phyloP scores from a whole-genome alignment of 92 coral and sea anemone species.

The Epizoanthus scotinus region DNA sequence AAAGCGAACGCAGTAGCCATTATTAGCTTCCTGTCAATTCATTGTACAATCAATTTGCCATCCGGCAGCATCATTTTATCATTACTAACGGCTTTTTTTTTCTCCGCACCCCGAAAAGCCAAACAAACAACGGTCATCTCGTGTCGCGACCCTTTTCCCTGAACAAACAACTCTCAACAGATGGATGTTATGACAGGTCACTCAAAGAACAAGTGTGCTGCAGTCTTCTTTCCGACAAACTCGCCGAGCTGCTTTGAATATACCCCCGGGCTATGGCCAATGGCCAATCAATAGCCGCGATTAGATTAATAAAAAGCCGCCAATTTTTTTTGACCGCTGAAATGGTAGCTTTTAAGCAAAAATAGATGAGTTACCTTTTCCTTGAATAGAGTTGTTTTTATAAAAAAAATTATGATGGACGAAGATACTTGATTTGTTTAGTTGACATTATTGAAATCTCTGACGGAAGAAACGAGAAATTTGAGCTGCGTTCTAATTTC shows the following conservation, averaged over 20 bases:
- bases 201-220: conserved; percentile 27
- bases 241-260: background rate
- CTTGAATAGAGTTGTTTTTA: background rate
- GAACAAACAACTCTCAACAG: conserved; percentile 51
- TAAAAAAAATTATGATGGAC: background rate
- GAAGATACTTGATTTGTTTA: background rate
- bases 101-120: background rate
- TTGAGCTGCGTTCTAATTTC: conserved; percentile 1
- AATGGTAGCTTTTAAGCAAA: background rate
- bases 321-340: background rate
- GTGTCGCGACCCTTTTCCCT: conserved; percentile 43
- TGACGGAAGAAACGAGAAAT: background rate
- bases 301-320: background rate
- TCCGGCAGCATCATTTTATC: conserved; percentile 1
- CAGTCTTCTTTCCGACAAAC: background rate
- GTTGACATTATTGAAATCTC: background rate
- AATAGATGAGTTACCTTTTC: conserved; percentile 11
- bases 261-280: conserved; percentile 11
- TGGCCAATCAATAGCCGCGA: background rate
- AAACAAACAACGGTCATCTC: conserved; percentile 18
- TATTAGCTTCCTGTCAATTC: conserved; percentile 33
- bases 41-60: conserved; percentile 11
- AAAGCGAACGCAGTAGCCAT: background rate
- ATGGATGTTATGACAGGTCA: conserved; percentile 41
- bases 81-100: background rate